Percentiles rank a stretch among this genome's conserved stretches.
Evolutionary conservation across 2,113 vertebrate genomes (phyloP).

Genomic region (Pampusana beccarii): DNA sequence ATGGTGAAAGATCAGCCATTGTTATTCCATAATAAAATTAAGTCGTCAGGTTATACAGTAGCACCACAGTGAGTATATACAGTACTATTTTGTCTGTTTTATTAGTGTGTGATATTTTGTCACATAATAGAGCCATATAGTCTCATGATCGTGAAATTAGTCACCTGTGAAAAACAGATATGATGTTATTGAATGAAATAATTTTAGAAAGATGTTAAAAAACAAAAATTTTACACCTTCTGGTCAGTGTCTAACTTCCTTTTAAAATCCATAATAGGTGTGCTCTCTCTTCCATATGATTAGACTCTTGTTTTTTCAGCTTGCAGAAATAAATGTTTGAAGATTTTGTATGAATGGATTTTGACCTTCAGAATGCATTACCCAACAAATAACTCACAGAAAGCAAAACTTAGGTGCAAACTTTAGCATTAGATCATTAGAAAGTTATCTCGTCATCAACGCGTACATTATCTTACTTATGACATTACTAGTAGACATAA

Average conservation of each 20-base stretch:
- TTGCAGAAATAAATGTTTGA: not conserved
- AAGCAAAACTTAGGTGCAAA: not conserved
- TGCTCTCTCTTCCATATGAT: not conserved
- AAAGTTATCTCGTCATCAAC: not conserved
- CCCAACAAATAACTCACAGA: not conserved
- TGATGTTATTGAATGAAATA: not conserved
- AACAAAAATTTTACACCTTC: not conserved
- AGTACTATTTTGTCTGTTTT: not conserved
- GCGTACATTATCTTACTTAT: not conserved
- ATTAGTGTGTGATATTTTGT: not conserved
- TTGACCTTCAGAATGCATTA: not conserved
- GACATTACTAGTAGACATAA: not conserved
- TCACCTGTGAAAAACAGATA: not conserved
- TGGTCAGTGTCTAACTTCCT: not conserved
- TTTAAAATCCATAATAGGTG: not conserved
- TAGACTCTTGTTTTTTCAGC: not conserved
- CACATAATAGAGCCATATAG: not conserved
- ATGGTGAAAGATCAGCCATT: slow-evolving; percentile 77
- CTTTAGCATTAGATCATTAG: not conserved
- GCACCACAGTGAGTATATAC: slow-evolving; percentile 76
- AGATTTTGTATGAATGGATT: not conserved
- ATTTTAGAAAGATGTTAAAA: not conserved
- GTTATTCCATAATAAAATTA: slow-evolving; percentile 85
- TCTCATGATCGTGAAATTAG: not conserved
- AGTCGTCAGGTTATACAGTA: slow-evolving; percentile 85